Base-by-base conservation (phyloP, 2,797 vertebrate genomes). In the Buphagus erythrorhynchus region DNA sequence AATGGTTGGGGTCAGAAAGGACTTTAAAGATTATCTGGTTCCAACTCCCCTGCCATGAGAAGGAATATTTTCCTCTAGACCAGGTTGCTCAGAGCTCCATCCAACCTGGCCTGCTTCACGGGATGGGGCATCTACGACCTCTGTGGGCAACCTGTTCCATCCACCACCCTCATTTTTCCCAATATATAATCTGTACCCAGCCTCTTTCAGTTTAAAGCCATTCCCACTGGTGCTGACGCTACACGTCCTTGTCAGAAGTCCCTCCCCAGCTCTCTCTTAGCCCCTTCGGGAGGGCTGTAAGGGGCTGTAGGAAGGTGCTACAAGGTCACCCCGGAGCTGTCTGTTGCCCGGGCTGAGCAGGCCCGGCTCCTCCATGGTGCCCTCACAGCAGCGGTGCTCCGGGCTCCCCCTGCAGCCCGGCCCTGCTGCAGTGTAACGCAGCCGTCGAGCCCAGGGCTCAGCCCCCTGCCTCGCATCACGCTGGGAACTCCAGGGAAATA, bases 361-460 rank as follows among this genome's bases (percentile, higher is more conserved):
- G 31, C 24, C 36, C 35, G 43, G 36, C 35, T 28, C 16, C 13
- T 18, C 4, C 36, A 9, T 49, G 9, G 55, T 2, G 49, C 19
- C 48, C 69, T 19, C 62, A 16, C 3, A 6, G 38, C 59, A 14
- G 19, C 20, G 45, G 13, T 0, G 42, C 62, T 8, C 25, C 38
- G 31, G 51, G 11, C 29, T 43, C 10, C 19, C 4, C 6, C 15
- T 4, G 29, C 73, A 61, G 48, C 31, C 22, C 48, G 13, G 40
- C 17, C 10, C 26, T 5, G 22, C 5, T 3, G 11, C 16, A 4
- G 21, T 0, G 14, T 9, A 45, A 18, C 36, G 26, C 9, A 3
- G 65, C 15, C 12, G 35, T 31, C 1, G 6, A 31, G 33, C 11
- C 20, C 49, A 19, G 5, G 10, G 46, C 55, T 6, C 16, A 54